These are phyloP conservation scores for Panagrolaimus sp. DNA, from an alignment of 1,140 invertebrate genomes.

Conservation along the genomic window DNA sequence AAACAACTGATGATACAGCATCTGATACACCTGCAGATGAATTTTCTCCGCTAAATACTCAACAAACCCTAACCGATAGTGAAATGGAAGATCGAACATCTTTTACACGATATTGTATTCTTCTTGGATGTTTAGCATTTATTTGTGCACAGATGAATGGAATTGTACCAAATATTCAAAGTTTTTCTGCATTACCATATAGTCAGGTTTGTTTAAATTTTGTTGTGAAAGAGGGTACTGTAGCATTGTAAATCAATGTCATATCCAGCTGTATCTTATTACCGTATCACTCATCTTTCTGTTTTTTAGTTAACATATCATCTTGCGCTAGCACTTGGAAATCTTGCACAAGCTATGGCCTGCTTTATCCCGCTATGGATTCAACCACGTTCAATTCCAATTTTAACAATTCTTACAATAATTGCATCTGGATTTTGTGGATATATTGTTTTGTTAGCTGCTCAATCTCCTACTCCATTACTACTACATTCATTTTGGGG, in stretches of 20 bases:
- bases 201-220: not conserved
- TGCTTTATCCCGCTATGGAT: slow-evolving; percentile 16
- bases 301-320: slow-evolving; percentile 16
- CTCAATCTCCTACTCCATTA: slow-evolving; percentile 3
- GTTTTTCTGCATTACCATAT: slow-evolving; percentile 12
- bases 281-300: no score
- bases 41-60: not conserved
- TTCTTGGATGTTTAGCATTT: slow-evolving; percentile 9
- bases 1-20: not conserved
- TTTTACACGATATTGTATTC: slow-evolving; percentile 4
- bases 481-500: slow-evolving; percentile 3
- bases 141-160: slow-evolving; percentile 11
- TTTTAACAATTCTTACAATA: not conserved
- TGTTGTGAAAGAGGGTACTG: no score
- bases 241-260: no score
- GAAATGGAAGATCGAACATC: not conserved
- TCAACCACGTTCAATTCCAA: not conserved
- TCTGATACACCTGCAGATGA: slow-evolving; percentile 4
- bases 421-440: not conserved
- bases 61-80: not conserved
- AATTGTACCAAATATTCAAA: slow-evolving; percentile 19
- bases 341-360: not conserved
- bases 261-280: not conserved
- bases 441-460: slow-evolving; percentile 11
- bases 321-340: slow-evolving; percentile 1